phyloP scores from a whole-genome alignment of 2,113 vertebrate genomes.

The Archocentrus centrarchus region DNA sequence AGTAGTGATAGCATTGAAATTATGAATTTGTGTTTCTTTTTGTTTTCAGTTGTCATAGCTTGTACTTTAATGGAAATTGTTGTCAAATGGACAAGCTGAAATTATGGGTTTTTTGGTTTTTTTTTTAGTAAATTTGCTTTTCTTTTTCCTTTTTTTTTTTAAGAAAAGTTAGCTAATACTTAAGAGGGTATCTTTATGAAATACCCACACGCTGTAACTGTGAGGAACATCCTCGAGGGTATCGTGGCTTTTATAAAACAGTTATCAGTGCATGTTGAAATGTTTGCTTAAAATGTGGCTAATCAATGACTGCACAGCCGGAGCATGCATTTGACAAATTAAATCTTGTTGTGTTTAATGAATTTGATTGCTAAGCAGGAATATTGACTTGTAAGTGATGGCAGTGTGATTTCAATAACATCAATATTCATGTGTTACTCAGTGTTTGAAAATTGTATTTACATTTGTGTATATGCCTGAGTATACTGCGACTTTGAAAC shows the following conservation, averaged over 20 bases:
- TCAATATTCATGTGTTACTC: conserved; percentile 71
- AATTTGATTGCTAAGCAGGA: conserved; percentile 42
- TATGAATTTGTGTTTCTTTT: conserved; percentile 58
- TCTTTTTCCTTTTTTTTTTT: conserved; percentile 2
- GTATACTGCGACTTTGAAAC: conserved; percentile 64
- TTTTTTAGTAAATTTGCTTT: background rate
- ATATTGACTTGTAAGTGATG: conserved; percentile 51
- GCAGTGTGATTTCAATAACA: conserved; percentile 73
- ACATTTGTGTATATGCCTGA: conserved; percentile 72
- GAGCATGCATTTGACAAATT: conserved; percentile 27
- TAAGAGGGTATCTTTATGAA: conserved; percentile 40
- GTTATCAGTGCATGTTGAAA: conserved; percentile 50
- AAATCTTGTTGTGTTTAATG: conserved; percentile 38
- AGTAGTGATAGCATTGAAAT: conserved; percentile 59
- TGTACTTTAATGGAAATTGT: conserved; percentile 63
- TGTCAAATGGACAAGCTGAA: conserved; percentile 52
- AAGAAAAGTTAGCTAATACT: conserved; percentile 31
- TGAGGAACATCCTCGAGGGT: conserved; percentile 42
- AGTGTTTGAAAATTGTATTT: conserved; percentile 74
- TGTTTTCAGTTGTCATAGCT: conserved; percentile 56
- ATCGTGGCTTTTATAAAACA: conserved; percentile 44
- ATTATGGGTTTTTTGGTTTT: background rate
- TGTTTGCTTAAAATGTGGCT: conserved; percentile 36
- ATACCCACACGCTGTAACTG: conserved; percentile 13
- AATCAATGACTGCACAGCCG: conserved; percentile 16